These are phyloP conservation scores for Drosophila tropicalis DNA, from an alignment of 1,140 invertebrate genomes.

Conservation along the genomic window DNA sequence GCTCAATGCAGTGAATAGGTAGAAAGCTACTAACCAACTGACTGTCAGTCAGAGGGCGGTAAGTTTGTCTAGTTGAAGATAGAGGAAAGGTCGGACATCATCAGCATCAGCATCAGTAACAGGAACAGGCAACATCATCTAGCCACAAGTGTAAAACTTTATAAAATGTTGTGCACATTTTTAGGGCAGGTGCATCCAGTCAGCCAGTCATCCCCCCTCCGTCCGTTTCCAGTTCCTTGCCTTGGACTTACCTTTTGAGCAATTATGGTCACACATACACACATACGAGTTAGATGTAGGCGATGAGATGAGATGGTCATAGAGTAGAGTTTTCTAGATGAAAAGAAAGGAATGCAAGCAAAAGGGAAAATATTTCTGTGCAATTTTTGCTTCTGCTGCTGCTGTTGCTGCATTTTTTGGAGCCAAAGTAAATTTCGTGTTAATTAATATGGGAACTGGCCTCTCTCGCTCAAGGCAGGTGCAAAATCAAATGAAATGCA, in stretches of 20 bases:
- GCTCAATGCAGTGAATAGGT: neutral
- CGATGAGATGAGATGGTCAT: too few relatives aligned
- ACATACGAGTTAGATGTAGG: slow-evolving; percentile 6
- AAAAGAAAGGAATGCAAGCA: slow-evolving; percentile 6
- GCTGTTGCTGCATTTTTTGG: slow-evolving; percentile 19
- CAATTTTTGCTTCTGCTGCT: slow-evolving; percentile 18
- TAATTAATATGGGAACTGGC: slow-evolving; percentile 38
- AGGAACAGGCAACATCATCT: slow-evolving; percentile 9
- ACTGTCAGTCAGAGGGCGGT: neutral
- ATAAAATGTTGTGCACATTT: slow-evolving; percentile 55
- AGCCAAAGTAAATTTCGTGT: slow-evolving; percentile 25
- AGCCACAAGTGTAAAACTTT: slow-evolving; percentile 25
- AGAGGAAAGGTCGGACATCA: slow-evolving; percentile 29
- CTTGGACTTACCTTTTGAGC: slow-evolving; percentile 11
- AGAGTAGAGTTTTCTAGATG: too few relatives aligned
- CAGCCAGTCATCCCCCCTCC: neutral
- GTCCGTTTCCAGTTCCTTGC: neutral
- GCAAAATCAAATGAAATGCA: slow-evolving; percentile 2
- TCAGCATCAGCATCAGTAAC: slow-evolving; percentile 24
- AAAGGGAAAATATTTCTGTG: slow-evolving; percentile 29
- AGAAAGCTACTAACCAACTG: neutral
- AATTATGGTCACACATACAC: slow-evolving; percentile 2
- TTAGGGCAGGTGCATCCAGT: slow-evolving; percentile 13
- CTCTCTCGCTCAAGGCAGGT: neutral
- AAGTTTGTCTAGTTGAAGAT: slow-evolving; percentile 16